These are phyloP conservation scores for Micoletzkya japonica DNA, from an alignment of 2,888 invertebrate species.

Conservation along the genomic window DNA sequence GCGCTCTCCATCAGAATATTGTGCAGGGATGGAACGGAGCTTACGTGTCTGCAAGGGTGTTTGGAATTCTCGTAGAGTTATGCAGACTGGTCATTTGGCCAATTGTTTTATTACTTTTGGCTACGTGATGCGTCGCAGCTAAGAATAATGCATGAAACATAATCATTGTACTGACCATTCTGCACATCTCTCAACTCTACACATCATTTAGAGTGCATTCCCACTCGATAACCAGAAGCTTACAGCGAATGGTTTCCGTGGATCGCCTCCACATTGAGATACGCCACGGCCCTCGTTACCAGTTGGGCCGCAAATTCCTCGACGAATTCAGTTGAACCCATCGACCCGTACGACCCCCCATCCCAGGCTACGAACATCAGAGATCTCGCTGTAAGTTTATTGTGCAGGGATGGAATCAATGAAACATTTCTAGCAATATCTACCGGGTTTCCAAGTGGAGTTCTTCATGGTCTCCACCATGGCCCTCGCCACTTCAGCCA, in stretches of 20 bases:
- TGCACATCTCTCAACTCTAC: not conserved
- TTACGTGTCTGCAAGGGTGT: not conserved
- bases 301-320: conserved; percentile 58
- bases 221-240: conserved; percentile 22
- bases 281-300: conserved; percentile 65
- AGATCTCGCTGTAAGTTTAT: conserved; percentile 36
- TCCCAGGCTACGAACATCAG: conserved; percentile 68
- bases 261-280: conserved; percentile 66
- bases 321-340: conserved; percentile 67
- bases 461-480: conserved; percentile 47
- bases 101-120: not conserved
- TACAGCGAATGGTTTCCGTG: conserved; percentile 55
- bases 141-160: no score
- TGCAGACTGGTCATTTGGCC: no score
- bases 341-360: conserved; percentile 66
- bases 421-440: not conserved
- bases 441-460: conserved; percentile 67
- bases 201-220: not conserved
- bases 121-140: conserved; percentile 3
- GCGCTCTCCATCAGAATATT: conserved; percentile 10
- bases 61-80: no score
- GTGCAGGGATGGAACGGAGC: conserved; percentile 2
- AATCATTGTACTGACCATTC: no score
- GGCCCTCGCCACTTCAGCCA: conserved; percentile 66
- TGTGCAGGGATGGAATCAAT: not conserved